A percentile compares a stretch with the other conserved stretches of the same genome.
Evolutionary conservation across 2,797 vertebrate genomes (phyloP).

Genomic region (Falco cherrug): DNA sequence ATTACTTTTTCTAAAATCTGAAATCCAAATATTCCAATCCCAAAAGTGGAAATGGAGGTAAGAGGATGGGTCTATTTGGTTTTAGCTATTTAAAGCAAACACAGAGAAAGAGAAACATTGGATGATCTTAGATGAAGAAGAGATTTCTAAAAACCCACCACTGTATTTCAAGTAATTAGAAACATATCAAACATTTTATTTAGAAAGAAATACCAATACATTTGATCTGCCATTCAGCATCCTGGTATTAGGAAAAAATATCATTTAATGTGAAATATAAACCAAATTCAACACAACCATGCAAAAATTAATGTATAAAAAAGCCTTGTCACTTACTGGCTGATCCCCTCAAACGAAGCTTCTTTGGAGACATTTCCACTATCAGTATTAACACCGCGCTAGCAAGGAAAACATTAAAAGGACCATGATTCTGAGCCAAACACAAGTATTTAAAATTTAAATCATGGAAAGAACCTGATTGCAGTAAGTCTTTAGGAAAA

Average conservation of each 20-base stretch:
- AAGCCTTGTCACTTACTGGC: slow-evolving; percentile 81
- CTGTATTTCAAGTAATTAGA: not conserved
- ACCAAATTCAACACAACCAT: not conserved
- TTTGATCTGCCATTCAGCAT: not conserved
- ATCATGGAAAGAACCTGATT: not conserved
- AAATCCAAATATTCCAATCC: not conserved
- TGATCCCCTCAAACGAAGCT: slow-evolving; percentile 93
- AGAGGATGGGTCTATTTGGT: not conserved
- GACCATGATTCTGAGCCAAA: not conserved
- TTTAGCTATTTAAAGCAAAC: not conserved
- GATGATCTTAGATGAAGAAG: not conserved
- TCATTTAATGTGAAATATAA: not conserved
- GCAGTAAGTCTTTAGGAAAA: not conserved
- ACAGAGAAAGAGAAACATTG: not conserved
- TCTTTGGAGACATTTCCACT: slow-evolving; percentile 87
- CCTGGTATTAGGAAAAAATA: not conserved
- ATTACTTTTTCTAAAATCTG: not conserved
- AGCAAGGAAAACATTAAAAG: slow-evolving; percentile 10
- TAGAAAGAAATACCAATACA: not conserved
- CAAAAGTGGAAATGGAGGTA: not conserved
- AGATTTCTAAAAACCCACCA: accelerated
- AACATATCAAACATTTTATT: not conserved
- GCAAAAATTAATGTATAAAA: not conserved
- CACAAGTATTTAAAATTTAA: not conserved
- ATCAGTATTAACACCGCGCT: slow-evolving; percentile 91